These are phyloP conservation scores for Lineus longissimus DNA, from an alignment of 1,140 invertebrate genomes.

Conservation along the genomic window DNA sequence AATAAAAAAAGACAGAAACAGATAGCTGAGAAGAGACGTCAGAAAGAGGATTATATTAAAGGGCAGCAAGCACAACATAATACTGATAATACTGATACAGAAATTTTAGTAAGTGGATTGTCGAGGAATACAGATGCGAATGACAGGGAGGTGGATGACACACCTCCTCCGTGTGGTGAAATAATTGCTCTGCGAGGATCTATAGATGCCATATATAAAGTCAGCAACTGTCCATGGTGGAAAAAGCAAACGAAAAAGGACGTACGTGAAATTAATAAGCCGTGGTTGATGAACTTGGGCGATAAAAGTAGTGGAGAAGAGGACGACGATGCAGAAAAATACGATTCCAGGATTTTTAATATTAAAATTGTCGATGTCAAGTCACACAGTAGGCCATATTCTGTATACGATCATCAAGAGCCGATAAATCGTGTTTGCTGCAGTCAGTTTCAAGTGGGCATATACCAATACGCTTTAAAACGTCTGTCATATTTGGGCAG, in stretches of 20 bases:
- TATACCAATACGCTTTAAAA: not conserved
- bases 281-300: conserved; percentile 1
- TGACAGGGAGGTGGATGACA: not conserved
- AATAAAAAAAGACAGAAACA: conserved; percentile 7
- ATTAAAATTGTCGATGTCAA: conserved; percentile 6
- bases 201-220: conserved; percentile 7
- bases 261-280: conserved; percentile 2
- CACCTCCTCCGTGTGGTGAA: not conserved
- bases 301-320: not conserved
- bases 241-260: conserved; percentile 3
- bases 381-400: conserved; percentile 2
- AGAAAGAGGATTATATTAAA: not conserved
- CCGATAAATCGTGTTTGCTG: conserved; percentile 1
- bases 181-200: conserved; percentile 6
- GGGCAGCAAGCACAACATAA: not conserved
- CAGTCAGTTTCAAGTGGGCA: conserved; percentile 6
- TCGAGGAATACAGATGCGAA: not conserved
- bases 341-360: conserved; percentile 1
- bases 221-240: not conserved
- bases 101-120: not conserved
- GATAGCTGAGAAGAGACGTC: conserved; percentile 6
- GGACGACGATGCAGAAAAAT: not conserved
- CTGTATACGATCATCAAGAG: conserved; percentile 3
- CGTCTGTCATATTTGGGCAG: not conserved
- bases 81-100: too few relatives aligned